Evolutionary conservation across 1,140 invertebrate species (phyloP).

Genomic region (Trypoxylus dichotomus): DNA sequence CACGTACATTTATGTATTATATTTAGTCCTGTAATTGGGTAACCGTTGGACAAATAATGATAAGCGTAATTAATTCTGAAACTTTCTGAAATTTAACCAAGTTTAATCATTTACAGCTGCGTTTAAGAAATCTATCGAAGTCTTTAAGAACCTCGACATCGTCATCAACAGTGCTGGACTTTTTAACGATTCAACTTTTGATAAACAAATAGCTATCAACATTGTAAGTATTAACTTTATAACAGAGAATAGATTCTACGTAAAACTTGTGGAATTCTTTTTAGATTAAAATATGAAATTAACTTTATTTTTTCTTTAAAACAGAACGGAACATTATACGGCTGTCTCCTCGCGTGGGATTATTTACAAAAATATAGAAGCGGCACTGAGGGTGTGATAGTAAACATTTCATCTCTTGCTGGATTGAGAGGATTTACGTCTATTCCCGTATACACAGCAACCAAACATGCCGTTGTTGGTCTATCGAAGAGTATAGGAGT

Average conservation of each 20-base stretch:
- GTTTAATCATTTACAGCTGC: background rate
- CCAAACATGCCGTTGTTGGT: constrained; percentile 42
- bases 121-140: constrained; percentile 15
- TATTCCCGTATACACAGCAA: constrained; percentile 41
- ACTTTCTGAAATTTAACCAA: no score
- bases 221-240: constrained; percentile 34
- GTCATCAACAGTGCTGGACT: constrained; percentile 45
- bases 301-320: constrained; percentile 8
- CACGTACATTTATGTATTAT: no score
- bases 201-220: constrained; percentile 46
- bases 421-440: constrained; percentile 32
- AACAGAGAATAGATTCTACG: no score
- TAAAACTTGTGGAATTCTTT: no score
- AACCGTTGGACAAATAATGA: no score
- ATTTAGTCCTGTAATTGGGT: no score
- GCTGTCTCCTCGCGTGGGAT: constrained; percentile 40
- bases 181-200: constrained; percentile 44
- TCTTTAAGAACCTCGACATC: constrained; percentile 43
- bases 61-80: no score
- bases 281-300: background rate
- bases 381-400: constrained; percentile 38
- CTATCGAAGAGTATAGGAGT: constrained; percentile 36
- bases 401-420: constrained; percentile 41
- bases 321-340: constrained; percentile 42
- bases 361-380: constrained; percentile 41